phyloP scores from a whole-genome alignment of 2,888 invertebrate species.

The Zonitis immaculata region DNA sequence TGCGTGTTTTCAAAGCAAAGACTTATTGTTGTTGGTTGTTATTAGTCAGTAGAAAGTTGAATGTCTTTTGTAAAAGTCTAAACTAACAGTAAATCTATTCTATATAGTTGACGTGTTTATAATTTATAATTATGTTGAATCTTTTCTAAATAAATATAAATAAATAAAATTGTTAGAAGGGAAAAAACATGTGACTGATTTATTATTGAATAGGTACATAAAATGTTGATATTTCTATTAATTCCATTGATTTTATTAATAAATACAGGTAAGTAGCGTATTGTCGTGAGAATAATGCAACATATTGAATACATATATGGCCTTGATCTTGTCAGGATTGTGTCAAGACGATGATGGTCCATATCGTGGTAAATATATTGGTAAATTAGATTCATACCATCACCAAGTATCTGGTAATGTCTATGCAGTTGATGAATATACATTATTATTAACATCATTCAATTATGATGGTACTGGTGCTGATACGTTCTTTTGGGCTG shows the following conservation, averaged over 20 bases:
- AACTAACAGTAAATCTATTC: slow-evolving; percentile 1
- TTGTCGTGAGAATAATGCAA: too few relatives aligned
- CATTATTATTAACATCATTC: slow-evolving; percentile 72
- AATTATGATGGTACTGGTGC: slow-evolving; percentile 88
- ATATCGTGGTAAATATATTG: slow-evolving; percentile 75
- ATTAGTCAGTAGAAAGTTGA: neutral
- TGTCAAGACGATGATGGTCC: slow-evolving; percentile 64
- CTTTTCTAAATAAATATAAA: neutral
- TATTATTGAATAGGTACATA: too few relatives aligned
- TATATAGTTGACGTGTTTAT: neutral
- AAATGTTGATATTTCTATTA: neutral
- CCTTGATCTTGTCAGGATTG: slow-evolving; percentile 6
- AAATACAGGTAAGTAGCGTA: neutral
- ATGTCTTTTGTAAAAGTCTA: slow-evolving; percentile 1
- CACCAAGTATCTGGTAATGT: slow-evolving; percentile 88
- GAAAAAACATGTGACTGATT: neutral
- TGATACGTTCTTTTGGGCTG: slow-evolving; percentile 92
- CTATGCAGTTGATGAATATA: slow-evolving; percentile 83
- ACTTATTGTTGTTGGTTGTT: neutral
- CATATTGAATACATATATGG: too few relatives aligned
- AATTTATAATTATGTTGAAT: neutral
- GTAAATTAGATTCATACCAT: slow-evolving; percentile 84
- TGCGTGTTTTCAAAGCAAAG: neutral
- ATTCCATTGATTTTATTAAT: neutral
- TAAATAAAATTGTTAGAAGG: neutral